Percentiles rank a stretch among this genome's conserved stretches.
phyloP scores from a whole-genome alignment of 37 sponge, comb jelly and placozoan species.

The Ephydatia muelleri region DNA sequence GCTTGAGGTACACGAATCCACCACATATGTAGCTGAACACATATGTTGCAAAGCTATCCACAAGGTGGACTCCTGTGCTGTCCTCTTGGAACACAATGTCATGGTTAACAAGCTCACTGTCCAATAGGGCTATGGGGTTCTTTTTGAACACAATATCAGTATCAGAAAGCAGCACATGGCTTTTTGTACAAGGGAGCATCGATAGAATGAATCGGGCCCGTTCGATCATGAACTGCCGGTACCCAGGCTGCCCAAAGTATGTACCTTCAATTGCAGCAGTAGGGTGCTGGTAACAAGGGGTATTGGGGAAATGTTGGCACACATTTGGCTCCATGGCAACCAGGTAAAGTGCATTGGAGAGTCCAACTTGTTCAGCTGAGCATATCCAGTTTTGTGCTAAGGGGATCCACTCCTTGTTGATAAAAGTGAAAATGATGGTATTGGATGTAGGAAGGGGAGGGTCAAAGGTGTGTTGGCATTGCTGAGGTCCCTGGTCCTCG shows the following conservation, averaged over 20 bases:
- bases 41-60: slow-evolving; percentile 20
- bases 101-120: not conserved
- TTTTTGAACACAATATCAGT: slow-evolving; percentile 39
- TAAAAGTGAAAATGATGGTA: slow-evolving; percentile 33
- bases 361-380: slow-evolving; percentile 54
- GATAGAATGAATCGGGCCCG: slow-evolving; percentile 35
- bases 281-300: slow-evolving; percentile 26
- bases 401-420: slow-evolving; percentile 34
- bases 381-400: slow-evolving; percentile 48
- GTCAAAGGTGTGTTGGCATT: no score
- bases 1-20: slow-evolving; percentile 45
- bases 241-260: slow-evolving; percentile 22
- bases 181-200: slow-evolving; percentile 18
- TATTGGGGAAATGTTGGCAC: slow-evolving; percentile 19
- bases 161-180: slow-evolving; percentile 23
- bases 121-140: slow-evolving; percentile 31
- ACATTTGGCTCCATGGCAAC: slow-evolving; percentile 33
- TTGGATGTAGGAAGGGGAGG: no score
- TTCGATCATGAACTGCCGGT: slow-evolving; percentile 53
- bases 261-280: not conserved
- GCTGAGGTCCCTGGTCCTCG: no score
- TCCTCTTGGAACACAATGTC: slow-evolving; percentile 57
- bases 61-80: slow-evolving; percentile 21
- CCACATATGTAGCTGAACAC: slow-evolving; percentile 61
- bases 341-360: slow-evolving; percentile 15